A percentile compares a stretch with the other conserved stretches of the same genome.
Conservation (phyloP, 2,797 vertebrate species). For the Macrochelys suwanniensis region DNA sequence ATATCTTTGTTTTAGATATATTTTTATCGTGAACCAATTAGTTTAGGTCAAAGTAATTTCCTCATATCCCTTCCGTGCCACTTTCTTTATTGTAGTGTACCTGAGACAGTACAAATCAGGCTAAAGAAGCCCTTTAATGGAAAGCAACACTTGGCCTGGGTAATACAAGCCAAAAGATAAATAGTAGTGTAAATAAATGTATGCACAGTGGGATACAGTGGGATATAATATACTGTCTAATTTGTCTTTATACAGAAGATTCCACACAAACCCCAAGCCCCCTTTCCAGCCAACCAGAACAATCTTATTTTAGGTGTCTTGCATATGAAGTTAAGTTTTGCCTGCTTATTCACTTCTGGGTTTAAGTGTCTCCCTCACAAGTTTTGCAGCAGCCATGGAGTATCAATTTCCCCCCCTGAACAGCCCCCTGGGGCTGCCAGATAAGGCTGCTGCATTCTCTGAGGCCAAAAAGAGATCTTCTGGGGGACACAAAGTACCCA, state of each 20-base stretch:
- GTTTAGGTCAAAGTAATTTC: background rate
- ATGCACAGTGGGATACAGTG: background rate
- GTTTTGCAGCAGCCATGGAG: background rate
- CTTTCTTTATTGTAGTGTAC: background rate
- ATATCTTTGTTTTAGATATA: background rate
- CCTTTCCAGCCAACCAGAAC: background rate
- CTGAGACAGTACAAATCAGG: background rate
- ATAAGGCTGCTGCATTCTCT: conserved; percentile 23
- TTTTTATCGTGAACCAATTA: background rate
- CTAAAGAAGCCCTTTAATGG: background rate
- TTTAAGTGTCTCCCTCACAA: background rate
- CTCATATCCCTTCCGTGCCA: background rate
- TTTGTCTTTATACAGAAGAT: no score
- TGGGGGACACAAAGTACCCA: conserved; percentile 26
- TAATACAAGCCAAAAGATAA: background rate
- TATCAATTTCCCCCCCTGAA: background rate
- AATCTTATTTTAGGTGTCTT: background rate
- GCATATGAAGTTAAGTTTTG: background rate
- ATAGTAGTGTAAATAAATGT: background rate
- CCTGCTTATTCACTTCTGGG: background rate
- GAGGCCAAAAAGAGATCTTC: conserved; percentile 47
- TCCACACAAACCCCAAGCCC: background rate
- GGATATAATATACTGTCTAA: no score
- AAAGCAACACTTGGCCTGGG: background rate
- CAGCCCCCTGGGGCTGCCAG: background rate